A percentile compares a stretch with the other conserved stretches of the same genome.
Conservation (phyloP, 2,113 vertebrate genomes). For the Heteronetta atricapilla region DNA sequence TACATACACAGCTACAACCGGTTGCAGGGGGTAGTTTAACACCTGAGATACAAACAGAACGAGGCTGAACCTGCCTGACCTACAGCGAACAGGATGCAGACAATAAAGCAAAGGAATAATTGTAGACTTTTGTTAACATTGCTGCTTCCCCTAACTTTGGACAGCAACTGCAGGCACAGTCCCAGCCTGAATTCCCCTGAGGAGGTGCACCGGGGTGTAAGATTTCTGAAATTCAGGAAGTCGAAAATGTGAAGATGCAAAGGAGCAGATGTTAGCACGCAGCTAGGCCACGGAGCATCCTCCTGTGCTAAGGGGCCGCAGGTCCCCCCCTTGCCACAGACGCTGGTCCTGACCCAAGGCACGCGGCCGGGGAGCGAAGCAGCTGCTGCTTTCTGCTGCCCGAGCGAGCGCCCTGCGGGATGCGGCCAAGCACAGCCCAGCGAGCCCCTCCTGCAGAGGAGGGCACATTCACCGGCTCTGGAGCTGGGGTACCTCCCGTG, state of each 20-base stretch:
- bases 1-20: neutral
- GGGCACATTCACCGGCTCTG: neutral
- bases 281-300: neutral
- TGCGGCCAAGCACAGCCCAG: neutral
- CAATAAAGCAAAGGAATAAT: neutral
- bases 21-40: neutral
- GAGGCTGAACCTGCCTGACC: neutral
- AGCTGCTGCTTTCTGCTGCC: neutral
- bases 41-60: neutral
- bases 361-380: neutral
- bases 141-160: neutral
- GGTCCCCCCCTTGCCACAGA: neutral
- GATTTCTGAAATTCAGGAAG: neutral
- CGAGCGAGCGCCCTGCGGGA: too few relatives aligned
- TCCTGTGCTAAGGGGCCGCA: neutral
- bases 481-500: neutral
- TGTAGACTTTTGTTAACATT: neutral
- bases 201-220: fast-evolving
- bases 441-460: neutral
- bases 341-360: too few relatives aligned
- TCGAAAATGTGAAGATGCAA: neutral
- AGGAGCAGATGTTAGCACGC: fast-evolving
- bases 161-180: neutral
- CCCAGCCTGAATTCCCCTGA: neutral
- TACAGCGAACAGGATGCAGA: neutral